Conservation (phyloP, 2,888 invertebrate species). For the Limenitis arthemis region DNA sequence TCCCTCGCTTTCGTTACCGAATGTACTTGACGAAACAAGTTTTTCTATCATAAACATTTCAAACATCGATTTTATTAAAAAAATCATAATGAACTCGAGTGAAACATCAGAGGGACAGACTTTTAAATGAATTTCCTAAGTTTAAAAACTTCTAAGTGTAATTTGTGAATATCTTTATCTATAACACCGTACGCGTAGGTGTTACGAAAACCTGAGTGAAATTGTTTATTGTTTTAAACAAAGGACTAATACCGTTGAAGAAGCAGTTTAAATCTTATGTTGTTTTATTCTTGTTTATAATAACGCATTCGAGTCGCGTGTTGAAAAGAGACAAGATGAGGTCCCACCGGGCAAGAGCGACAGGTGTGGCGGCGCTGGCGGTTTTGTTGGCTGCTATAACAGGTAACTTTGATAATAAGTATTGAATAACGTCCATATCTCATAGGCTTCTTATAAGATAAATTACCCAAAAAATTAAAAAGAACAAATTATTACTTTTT, state of each 20-base stretch:
- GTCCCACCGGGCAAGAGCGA: conserved; percentile 53
- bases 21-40: conserved; percentile 59
- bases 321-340: conserved; percentile 66
- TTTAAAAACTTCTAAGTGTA: conserved; percentile 47
- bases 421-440: conserved; percentile 14
- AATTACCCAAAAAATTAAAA: not conserved
- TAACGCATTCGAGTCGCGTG: conserved; percentile 47
- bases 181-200: conserved; percentile 53
- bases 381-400: conserved; percentile 59
- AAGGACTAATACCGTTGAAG: conserved; percentile 47
- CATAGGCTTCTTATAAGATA: conserved; percentile 26
- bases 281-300: conserved; percentile 52
- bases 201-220: conserved; percentile 56
- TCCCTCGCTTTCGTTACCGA: conserved; percentile 28
- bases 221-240: conserved; percentile 56
- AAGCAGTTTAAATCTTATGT: conserved; percentile 48
- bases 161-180: conserved; percentile 50
- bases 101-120: conserved; percentile 36
- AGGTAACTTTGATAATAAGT: conserved; percentile 48
- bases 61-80: conserved; percentile 27
- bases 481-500: not conserved
- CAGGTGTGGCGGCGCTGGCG: conserved; percentile 65
- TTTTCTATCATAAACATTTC: conserved; percentile 35
- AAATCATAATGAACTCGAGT: conserved; percentile 50
- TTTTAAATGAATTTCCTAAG: conserved; percentile 35